Conservation (phyloP, 2,113 vertebrate genomes). For the Chrysochloris asiatica region DNA sequence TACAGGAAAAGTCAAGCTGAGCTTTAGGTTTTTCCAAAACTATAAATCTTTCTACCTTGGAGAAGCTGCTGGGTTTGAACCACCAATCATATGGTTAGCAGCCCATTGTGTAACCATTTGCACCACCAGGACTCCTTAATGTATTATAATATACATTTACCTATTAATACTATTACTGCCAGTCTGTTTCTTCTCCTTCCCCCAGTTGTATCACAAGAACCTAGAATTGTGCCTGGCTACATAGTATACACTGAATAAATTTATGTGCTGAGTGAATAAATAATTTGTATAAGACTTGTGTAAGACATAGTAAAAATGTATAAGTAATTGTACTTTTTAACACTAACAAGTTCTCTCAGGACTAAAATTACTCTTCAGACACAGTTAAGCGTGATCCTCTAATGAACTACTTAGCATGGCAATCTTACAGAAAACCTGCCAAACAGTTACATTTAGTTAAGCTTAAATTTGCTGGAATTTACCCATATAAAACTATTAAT, state of each 20-base stretch:
- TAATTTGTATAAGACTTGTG: neutral
- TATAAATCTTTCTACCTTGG: too few relatives aligned
- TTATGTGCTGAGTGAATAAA: neutral
- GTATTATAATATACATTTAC: neutral
- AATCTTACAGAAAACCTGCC: slow-evolving; percentile 4
- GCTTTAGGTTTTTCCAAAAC: too few relatives aligned
- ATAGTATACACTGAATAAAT: too few relatives aligned
- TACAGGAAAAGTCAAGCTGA: too few relatives aligned
- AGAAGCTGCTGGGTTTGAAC: too few relatives aligned
- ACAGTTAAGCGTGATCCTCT: neutral
- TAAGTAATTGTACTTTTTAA: slow-evolving; percentile 30
- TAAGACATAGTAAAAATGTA: neutral
- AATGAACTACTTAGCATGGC: slow-evolving; percentile 18
- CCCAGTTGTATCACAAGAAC: neutral
- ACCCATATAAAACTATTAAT: neutral
- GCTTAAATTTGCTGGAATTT: slow-evolving; percentile 35
- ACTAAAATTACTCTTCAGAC: slow-evolving; percentile 25
- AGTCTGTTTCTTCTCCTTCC: neutral
- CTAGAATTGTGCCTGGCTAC: too few relatives aligned
- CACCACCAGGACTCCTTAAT: too few relatives aligned
- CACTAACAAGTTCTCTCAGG: neutral
- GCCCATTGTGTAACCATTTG: too few relatives aligned
- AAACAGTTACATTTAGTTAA: slow-evolving; percentile 12
- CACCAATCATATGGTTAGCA: too few relatives aligned
- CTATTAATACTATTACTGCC: slow-evolving; percentile 22